These are phyloP conservation scores for Sipha maydis DNA, from an alignment of 2,888 invertebrate species.

Conservation along the genomic window DNA sequence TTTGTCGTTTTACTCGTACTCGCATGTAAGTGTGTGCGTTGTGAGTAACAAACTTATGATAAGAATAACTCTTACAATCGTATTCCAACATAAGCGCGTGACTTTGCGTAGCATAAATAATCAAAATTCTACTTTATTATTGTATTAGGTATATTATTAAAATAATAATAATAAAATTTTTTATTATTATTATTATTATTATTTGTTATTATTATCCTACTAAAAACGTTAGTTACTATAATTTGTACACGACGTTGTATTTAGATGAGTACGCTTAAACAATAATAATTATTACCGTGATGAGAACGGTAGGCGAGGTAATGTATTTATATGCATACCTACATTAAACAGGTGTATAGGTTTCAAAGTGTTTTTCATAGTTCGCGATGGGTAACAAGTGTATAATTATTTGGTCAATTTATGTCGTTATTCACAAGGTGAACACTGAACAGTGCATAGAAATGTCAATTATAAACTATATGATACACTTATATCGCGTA, in stretches of 20 bases:
- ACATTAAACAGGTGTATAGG: not conserved
- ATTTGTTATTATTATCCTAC: too few relatives aligned
- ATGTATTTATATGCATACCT: not conserved
- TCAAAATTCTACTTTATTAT: not conserved
- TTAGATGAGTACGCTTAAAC: not conserved
- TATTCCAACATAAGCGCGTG: slow-evolving; percentile 24
- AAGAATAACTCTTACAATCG: slow-evolving; percentile 16
- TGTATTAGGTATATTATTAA: not conserved
- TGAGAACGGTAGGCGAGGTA: not conserved
- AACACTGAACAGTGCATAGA: not conserved
- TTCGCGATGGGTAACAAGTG: slow-evolving; percentile 30
- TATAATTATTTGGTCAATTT: slow-evolving; percentile 31
- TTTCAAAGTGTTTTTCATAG: slow-evolving; percentile 11
- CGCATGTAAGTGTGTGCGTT: not conserved
- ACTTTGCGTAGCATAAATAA: not conserved
- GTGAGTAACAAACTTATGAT: slow-evolving; percentile 16
- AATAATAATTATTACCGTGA: not conserved
- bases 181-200: too few relatives aligned
- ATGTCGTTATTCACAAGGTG: slow-evolving; percentile 28
- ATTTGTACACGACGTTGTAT: not conserved
- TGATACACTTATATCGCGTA: slow-evolving; percentile 14
- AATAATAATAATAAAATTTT: too few relatives aligned
- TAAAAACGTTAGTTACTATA: too few relatives aligned
- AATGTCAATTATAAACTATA: slow-evolving; percentile 49
- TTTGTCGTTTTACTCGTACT: not conserved